These are phyloP conservation scores for Andricus grossulariae DNA, from an alignment of 1,140 invertebrate genomes.

Conservation along the genomic window DNA sequence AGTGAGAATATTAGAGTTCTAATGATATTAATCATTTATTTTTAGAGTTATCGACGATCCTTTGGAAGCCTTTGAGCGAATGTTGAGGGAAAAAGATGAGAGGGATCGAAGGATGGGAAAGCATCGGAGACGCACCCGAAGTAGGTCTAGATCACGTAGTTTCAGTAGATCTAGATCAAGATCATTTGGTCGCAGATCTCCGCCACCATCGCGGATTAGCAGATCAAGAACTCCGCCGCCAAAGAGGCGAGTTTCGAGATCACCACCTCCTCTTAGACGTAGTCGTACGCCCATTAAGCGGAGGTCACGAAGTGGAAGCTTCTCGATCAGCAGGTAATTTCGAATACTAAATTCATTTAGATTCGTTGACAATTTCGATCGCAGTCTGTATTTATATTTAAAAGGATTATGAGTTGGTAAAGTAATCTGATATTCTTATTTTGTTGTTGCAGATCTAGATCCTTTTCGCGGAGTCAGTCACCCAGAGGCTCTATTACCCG, in stretches of 20 bases:
- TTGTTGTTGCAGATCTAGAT: conserved; percentile 66
- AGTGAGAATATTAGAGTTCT: neutral
- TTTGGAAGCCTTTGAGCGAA: conserved; percentile 88
- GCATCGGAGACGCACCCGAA: conserved; percentile 76
- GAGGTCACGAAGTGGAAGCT: conserved; percentile 72
- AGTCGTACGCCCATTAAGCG: conserved; percentile 72
- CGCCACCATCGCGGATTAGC: conserved; percentile 63
- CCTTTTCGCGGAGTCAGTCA: conserved; percentile 72
- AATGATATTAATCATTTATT: conserved; percentile 6
- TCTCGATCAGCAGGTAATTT: conserved; percentile 77
- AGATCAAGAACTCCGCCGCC: conserved; percentile 70
- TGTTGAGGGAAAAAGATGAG: conserved; percentile 89
- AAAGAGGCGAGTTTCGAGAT: conserved; percentile 66
- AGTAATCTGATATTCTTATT: conserved; percentile 10
- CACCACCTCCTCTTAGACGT: conserved; percentile 69
- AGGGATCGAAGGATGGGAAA: conserved; percentile 81
- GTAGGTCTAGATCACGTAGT: conserved; percentile 75
- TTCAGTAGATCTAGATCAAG: conserved; percentile 75
- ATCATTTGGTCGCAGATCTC: conserved; percentile 69
- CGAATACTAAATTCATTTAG: conserved; percentile 2
- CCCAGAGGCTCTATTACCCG: conserved; percentile 68
- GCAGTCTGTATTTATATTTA: too few species aligned
- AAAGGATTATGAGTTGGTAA: too few species aligned
- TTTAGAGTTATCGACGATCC: conserved; percentile 86
- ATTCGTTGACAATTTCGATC: neutral